phyloP scores from a whole-genome alignment of 2,113 vertebrate genomes.

The Grammomys dolichurus region DNA sequence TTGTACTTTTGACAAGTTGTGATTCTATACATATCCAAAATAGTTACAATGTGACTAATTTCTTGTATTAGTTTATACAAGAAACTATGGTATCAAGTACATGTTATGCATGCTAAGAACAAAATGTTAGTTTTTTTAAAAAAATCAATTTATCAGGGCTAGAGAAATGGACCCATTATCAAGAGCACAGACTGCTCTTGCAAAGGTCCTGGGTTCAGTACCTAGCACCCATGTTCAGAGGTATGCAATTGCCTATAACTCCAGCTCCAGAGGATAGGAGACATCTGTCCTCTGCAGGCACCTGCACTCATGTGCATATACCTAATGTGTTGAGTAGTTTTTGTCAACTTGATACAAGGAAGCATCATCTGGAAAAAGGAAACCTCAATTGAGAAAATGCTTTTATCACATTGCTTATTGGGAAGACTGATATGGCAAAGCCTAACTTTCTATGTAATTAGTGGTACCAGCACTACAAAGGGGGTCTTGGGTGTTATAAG shows the following conservation, averaged over 20 bases:
- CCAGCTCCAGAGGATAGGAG: neutral
- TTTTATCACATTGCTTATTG: neutral
- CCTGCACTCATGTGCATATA: neutral
- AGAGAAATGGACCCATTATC: neutral
- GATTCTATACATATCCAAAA: neutral
- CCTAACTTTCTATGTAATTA: neutral
- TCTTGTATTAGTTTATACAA: neutral
- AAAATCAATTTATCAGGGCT: neutral
- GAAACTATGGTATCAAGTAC: neutral
- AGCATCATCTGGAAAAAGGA: too few relatives aligned
- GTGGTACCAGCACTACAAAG: too few relatives aligned
- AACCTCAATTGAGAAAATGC: neutral
- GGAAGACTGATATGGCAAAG: neutral
- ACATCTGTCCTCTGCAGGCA: neutral
- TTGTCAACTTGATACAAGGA: neutral
- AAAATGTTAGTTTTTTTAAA: neutral
- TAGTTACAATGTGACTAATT: neutral
- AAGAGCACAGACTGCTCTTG: neutral
- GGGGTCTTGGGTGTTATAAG: neutral
- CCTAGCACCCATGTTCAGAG: neutral
- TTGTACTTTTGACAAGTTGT: neutral
- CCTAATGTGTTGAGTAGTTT: neutral
- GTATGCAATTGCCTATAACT: neutral
- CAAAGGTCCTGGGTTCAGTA: too few relatives aligned
- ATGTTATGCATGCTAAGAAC: neutral